Conservation (phyloP, 2,113 vertebrate species). For the Chionis minor region DNA sequence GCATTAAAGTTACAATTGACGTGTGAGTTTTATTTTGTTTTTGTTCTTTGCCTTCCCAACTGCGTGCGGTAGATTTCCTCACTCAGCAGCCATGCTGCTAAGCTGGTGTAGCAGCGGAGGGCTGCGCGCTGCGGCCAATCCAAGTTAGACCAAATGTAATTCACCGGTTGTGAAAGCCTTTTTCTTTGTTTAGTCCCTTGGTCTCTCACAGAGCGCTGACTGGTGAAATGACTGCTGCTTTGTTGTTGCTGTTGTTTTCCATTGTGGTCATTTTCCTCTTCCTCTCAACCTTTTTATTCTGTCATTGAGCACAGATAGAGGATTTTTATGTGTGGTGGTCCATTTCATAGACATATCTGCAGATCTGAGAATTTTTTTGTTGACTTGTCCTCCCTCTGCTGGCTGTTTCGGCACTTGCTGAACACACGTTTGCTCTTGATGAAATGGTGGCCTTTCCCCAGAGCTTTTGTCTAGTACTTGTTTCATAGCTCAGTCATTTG, state of each 20-base stretch:
- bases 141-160: not conserved
- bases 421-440: not conserved
- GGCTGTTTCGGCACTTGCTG: conserved; percentile 18
- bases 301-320: fast-evolving
- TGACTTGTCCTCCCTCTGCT: conserved; percentile 56
- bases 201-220: not conserved
- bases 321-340: not conserved
- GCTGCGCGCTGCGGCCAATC: fast-evolving
- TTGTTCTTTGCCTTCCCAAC: not conserved
- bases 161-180: not conserved
- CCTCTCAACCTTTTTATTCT: not conserved
- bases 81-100: not conserved
- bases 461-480: not conserved
- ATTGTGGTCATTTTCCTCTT: not conserved
- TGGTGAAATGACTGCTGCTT: not conserved
- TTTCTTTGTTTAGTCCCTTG: not conserved
- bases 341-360: not conserved
- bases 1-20: conserved; percentile 92
- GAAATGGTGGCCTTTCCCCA: conserved; percentile 30
- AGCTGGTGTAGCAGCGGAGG: not conserved
- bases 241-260: not conserved
- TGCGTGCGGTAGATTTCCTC: not conserved
- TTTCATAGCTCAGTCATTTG: not conserved
- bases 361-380: not conserved
- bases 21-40: conserved; percentile 82